These are phyloP conservation scores for Sphaerodactylus townsendi DNA, from an alignment of 2,113 vertebrate species.

Conservation along the genomic window DNA sequence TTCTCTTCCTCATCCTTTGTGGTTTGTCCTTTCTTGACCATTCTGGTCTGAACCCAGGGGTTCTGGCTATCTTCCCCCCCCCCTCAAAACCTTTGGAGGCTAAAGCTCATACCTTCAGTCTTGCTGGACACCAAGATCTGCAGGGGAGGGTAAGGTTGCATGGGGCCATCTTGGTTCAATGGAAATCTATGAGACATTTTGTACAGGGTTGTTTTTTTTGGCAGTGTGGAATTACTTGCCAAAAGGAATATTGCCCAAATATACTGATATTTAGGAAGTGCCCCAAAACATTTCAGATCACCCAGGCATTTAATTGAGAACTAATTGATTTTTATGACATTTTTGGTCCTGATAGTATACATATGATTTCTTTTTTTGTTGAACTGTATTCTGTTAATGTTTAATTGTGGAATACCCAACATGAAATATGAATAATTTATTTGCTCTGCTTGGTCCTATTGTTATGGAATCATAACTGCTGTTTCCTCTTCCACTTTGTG, in stretches of 20 bases:
- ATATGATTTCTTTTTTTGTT: not conserved
- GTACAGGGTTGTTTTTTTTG: not conserved
- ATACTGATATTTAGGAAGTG: not conserved
- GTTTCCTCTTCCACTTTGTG: not conserved
- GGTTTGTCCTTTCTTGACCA: not conserved
- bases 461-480: not conserved
- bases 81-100: not conserved
- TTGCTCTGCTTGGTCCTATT: not conserved
- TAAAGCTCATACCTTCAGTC: not conserved
- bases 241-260: not conserved
- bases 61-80: not conserved
- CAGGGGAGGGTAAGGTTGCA: no score
- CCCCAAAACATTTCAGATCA: not conserved
- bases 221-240: not conserved
- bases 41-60: not conserved
- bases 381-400: not conserved
- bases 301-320: not conserved
- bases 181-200: not conserved
- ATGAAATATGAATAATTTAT: not conserved
- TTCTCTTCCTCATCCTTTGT: no score
- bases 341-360: not conserved
- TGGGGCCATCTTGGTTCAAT: no score
- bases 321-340: slow-evolving; percentile 14
- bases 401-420: not conserved
- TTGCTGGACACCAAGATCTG: no score